A percentile compares a stretch with the other conserved stretches of the same genome.
These are phyloP conservation scores for Trachelus iudaicus DNA, from an alignment of 2,888 invertebrate species.

Conservation along the genomic window DNA sequence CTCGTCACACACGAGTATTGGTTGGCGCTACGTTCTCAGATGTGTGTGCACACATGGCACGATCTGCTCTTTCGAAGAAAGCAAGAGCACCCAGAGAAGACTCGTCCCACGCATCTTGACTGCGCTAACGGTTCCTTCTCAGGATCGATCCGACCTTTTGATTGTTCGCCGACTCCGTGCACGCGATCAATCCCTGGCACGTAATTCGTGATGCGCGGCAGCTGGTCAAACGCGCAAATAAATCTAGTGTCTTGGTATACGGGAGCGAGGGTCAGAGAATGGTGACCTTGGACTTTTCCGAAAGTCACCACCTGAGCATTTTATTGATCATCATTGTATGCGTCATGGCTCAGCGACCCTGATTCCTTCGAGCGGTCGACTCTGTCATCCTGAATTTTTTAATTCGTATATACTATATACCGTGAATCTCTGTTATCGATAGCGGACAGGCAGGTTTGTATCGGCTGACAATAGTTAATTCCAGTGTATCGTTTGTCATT, in stretches of 20 bases:
- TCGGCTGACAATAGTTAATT: neutral
- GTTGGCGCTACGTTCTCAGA: neutral
- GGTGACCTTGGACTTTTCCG: neutral
- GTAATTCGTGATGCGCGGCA: neutral
- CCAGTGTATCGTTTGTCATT: neutral
- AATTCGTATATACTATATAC: neutral
- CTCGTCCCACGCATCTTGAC: neutral
- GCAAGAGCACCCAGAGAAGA: neutral
- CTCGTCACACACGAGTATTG: conserved; percentile 24
- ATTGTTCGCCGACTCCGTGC: neutral
- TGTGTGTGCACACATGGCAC: neutral
- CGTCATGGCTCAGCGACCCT: neutral
- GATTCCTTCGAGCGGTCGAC: neutral
- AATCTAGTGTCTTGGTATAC: neutral
- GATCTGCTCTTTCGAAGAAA: neutral
- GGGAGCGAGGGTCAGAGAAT: neutral
- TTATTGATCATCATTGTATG: neutral
- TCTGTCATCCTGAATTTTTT: neutral
- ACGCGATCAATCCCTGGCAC: neutral
- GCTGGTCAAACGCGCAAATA: neutral
- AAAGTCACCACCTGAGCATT: neutral
- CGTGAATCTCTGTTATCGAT: neutral
- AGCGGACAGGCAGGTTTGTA: neutral
- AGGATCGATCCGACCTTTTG: neutral
- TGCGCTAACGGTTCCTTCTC: neutral